These are phyloP conservation scores for Atethmia centrago DNA, from an alignment of 2,888 invertebrate species.

Conservation along the genomic window DNA sequence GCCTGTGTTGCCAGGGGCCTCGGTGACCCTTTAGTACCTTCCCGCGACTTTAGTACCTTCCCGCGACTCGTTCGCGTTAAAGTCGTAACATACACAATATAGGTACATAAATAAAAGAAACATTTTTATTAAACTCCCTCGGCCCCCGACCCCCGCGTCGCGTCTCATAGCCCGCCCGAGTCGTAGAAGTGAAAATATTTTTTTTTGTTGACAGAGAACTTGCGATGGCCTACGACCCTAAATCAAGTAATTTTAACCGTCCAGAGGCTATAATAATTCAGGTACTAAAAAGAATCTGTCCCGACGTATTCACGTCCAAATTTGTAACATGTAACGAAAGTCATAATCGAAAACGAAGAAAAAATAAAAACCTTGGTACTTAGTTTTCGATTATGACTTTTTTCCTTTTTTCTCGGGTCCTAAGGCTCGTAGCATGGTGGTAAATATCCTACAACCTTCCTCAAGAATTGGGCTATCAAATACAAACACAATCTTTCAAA, in stretches of 20 bases:
- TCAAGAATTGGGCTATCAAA: not conserved
- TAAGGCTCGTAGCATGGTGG: not conserved
- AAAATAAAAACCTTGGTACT: too few species aligned
- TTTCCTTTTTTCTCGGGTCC: not conserved
- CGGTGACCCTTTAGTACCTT: too few species aligned
- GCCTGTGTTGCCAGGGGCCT: too few species aligned
- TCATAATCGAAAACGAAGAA: too few species aligned
- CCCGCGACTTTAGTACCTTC: too few species aligned
- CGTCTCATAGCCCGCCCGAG: not conserved
- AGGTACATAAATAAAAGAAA: too few species aligned
- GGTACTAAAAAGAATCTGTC: constrained; percentile 18
- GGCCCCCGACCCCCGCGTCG: not conserved
- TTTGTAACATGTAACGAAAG: constrained; percentile 2
- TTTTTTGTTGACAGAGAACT: constrained; percentile 18
- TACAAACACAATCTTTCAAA: not conserved
- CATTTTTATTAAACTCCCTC: not conserved
- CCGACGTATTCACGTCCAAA: not conserved
- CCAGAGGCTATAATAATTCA: not conserved
- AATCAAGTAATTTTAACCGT: not conserved
- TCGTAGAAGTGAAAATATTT: not conserved
- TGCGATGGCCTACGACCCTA: not conserved
- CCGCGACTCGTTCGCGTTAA: too few species aligned
- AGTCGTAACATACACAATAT: too few species aligned
- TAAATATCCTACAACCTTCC: not conserved
- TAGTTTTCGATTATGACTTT: not conserved